Conservation (phyloP, 2,888 invertebrate genomes). For the Drosophila limbata region DNA sequence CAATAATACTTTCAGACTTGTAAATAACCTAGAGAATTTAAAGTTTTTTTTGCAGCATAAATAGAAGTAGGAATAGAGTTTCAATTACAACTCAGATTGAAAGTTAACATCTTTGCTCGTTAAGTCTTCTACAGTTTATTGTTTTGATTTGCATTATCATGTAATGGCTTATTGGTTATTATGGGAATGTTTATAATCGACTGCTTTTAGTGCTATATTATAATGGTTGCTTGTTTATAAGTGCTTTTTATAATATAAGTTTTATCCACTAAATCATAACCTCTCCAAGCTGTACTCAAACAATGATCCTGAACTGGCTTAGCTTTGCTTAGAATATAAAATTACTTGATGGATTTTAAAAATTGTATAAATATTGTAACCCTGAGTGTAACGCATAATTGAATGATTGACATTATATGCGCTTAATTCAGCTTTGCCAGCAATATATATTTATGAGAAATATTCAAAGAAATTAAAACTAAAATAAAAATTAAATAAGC, state of each 20-base stretch:
- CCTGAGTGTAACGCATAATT: constrained; percentile 47
- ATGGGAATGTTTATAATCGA: constrained; percentile 35
- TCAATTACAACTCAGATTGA: not conserved
- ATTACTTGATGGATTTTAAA: too few relatives aligned
- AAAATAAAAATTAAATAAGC: constrained; percentile 50
- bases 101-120: constrained; percentile 10
- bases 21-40: constrained; percentile 13
- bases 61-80: not conserved
- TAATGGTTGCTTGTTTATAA: constrained; percentile 8
- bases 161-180: constrained; percentile 32
- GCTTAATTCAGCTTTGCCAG: constrained; percentile 13
- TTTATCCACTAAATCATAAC: constrained; percentile 26
- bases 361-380: constrained; percentile 27
- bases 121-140: constrained; percentile 61
- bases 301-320: constrained; percentile 31
- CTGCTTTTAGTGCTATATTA: constrained; percentile 4
- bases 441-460: constrained; percentile 11
- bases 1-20: constrained; percentile 23
- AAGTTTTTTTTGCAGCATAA: not conserved
- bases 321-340: too few relatives aligned
- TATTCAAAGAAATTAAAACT: constrained; percentile 30
- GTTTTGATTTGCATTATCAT: constrained; percentile 38
- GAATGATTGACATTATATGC: constrained; percentile 10
- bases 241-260: not conserved
- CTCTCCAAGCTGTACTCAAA: constrained; percentile 18